phyloP scores from a whole-genome alignment of 2,113 vertebrate genomes.

The Ciconia stormi region DNA sequence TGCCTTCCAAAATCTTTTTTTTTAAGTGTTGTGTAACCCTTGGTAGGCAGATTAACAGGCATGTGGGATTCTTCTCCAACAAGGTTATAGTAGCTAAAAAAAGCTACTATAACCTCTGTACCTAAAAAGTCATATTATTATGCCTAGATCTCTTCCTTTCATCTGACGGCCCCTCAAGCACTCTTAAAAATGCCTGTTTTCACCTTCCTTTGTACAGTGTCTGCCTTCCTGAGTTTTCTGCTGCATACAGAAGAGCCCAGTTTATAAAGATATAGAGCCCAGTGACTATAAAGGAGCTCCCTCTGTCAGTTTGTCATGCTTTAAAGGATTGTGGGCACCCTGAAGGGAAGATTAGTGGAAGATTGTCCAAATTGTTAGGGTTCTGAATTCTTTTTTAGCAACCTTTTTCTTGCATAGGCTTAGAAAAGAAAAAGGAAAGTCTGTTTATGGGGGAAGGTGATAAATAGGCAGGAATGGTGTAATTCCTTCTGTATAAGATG shows the following conservation, averaged over 20 bases:
- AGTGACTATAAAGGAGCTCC: background rate
- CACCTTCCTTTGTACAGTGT: background rate
- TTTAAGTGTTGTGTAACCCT: background rate
- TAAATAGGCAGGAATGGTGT: background rate
- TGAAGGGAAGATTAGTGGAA: conserved; percentile 58
- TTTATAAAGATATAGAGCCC: conserved; percentile 53
- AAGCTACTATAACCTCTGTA: background rate
- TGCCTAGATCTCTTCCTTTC: background rate
- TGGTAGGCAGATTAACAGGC: background rate
- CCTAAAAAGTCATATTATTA: background rate
- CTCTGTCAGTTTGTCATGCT: conserved; percentile 56
- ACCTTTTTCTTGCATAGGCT: background rate
- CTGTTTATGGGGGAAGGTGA: background rate
- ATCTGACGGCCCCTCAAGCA: background rate
- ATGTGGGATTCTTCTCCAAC: background rate
- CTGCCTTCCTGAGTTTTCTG: background rate
- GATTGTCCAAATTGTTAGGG: conserved; percentile 33
- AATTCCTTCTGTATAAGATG: background rate
- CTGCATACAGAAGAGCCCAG: background rate
- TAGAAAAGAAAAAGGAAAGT: background rate
- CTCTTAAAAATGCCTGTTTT: background rate
- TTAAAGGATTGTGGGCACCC: conserved; percentile 67
- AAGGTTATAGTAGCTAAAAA: background rate
- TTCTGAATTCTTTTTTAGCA: conserved; percentile 33
- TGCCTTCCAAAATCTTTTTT: background rate